phyloP scores from a whole-genome alignment of 2,113 vertebrate species.

The Archocentrus centrarchus region DNA sequence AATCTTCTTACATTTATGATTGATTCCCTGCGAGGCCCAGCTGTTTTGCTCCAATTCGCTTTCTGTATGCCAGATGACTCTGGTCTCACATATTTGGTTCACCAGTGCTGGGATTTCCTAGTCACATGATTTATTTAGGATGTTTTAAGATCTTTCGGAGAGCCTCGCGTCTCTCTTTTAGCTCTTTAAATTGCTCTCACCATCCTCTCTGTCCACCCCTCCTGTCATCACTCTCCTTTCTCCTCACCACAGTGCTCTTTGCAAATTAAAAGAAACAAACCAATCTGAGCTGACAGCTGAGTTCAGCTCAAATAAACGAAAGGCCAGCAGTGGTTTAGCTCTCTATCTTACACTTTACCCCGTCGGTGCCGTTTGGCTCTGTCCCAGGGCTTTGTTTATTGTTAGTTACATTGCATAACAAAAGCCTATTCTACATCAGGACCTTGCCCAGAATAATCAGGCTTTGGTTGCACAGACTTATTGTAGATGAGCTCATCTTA shows the following conservation, averaged over 20 bases:
- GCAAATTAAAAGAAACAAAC: constrained; percentile 70
- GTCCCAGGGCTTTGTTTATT: constrained; percentile 30
- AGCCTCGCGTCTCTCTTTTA: constrained; percentile 51
- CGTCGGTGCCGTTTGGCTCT: background rate
- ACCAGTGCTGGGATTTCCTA: constrained; percentile 66
- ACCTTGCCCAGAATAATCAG: constrained; percentile 14
- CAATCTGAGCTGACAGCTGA: constrained; percentile 53
- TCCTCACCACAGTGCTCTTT: constrained; percentile 42
- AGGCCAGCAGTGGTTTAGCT: constrained; percentile 3
- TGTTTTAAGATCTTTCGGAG: constrained; percentile 63
- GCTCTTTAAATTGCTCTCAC: constrained; percentile 64
- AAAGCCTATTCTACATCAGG: constrained; percentile 10
- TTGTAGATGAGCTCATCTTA: constrained; percentile 36
- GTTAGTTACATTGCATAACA: constrained; percentile 16
- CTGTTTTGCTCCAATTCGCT: constrained; percentile 44
- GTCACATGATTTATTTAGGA: constrained; percentile 77
- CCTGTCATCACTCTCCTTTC: background rate
- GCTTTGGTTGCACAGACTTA: constrained; percentile 22
- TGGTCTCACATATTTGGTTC: constrained; percentile 60
- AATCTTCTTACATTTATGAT: constrained; percentile 11
- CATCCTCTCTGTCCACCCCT: background rate
- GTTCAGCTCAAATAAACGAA: constrained; percentile 43
- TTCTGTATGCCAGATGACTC: constrained; percentile 39
- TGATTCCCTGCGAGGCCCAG: constrained; percentile 32
- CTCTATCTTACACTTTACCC: background rate